Conservation (phyloP, 2,797 vertebrate species). For the Gymnothorax reevesii region DNA sequence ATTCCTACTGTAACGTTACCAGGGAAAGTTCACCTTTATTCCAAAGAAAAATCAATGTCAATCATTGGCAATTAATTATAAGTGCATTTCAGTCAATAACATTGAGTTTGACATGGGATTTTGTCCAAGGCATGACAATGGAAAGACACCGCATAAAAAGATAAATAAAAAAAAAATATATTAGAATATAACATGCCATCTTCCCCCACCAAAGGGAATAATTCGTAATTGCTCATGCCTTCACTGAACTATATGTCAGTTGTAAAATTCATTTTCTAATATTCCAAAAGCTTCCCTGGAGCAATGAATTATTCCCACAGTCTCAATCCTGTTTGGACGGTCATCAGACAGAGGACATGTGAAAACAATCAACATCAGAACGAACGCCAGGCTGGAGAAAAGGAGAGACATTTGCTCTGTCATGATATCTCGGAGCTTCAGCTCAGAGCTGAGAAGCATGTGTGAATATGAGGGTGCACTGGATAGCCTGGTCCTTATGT, state of each 20-base stretch:
- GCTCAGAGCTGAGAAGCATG: neutral
- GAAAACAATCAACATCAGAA: neutral
- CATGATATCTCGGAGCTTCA: neutral
- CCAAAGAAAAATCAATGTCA: no score
- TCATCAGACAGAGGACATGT: neutral
- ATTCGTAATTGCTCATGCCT: neutral
- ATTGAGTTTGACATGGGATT: no score
- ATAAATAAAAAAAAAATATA: neutral
- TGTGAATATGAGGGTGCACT: neutral
- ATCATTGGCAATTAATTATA: no score
- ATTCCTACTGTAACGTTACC: no score
- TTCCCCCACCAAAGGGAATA: neutral
- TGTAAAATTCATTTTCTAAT: neutral
- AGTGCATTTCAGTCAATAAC: no score
- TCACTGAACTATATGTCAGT: neutral
- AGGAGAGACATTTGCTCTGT: neutral
- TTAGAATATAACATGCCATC: no score
- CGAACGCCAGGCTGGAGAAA: neutral
- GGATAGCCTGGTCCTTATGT: neutral
- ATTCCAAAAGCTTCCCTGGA: constrained; percentile 37
- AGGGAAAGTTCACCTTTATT: no score
- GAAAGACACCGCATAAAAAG: no score
- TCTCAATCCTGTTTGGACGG: constrained; percentile 19
- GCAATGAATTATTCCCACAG: constrained; percentile 66
- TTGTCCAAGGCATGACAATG: neutral